phyloP scores from a whole-genome alignment of 2,888 invertebrate genomes.

The Machimus atricapillus region DNA sequence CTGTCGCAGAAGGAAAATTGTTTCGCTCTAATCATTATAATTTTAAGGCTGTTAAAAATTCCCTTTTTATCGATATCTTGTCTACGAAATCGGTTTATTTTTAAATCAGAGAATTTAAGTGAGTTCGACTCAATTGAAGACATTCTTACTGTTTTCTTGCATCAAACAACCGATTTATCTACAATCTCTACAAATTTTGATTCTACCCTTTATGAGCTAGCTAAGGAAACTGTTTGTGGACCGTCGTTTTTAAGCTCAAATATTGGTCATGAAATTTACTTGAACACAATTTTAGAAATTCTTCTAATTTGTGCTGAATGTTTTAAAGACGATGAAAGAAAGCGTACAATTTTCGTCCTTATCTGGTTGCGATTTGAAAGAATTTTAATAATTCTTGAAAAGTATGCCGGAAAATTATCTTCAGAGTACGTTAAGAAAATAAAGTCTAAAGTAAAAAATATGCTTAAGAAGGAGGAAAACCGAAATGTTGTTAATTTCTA shows the following conservation, averaged over 20 bases:
- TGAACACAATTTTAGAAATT: constrained; percentile 64
- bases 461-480: constrained; percentile 66
- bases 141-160: constrained; percentile 60
- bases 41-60: constrained; percentile 66
- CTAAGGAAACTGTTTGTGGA: constrained; percentile 65
- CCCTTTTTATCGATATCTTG: constrained; percentile 66
- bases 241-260: constrained; percentile 68
- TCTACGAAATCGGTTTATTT: constrained; percentile 60
- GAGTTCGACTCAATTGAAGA: constrained; percentile 65
- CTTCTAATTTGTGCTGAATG: constrained; percentile 65
- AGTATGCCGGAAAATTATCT: constrained; percentile 61
- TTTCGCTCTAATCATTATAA: constrained; percentile 68
- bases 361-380: constrained; percentile 72
- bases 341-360: constrained; percentile 64
- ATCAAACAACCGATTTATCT: constrained; percentile 36
- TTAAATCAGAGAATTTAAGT: constrained; percentile 54
- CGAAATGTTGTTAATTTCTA: constrained; percentile 68
- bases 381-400: constrained; percentile 64
- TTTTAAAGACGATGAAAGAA: constrained; percentile 63
- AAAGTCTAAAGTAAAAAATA: constrained; percentile 65
- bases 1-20: constrained; percentile 67
- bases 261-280: constrained; percentile 69
- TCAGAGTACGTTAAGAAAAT: constrained; percentile 50
- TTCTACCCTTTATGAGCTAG: constrained; percentile 55
- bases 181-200: constrained; percentile 47